phyloP scores from a whole-genome alignment of 1,140 invertebrate species.

The Sarcophaga bullata region DNA sequence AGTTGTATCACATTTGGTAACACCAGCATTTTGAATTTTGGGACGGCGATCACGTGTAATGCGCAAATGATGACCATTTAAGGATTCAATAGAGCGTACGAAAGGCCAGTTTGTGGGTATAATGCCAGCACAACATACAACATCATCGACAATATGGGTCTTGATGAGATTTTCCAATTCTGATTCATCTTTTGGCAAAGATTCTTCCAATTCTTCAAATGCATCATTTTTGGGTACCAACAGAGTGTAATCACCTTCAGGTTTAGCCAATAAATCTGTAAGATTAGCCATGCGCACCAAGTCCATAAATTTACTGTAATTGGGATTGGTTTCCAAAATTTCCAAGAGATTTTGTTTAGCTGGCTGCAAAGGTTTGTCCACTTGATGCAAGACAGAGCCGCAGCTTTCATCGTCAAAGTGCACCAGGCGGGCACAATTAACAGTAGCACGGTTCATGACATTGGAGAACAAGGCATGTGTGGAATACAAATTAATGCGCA shows the following conservation, averaged over 20 bases:
- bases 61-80: constrained; percentile 65
- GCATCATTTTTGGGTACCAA: constrained; percentile 75
- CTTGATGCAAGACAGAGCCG: constrained; percentile 71
- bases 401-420: constrained; percentile 72
- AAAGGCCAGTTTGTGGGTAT: constrained; percentile 69
- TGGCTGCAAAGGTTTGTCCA: constrained; percentile 69
- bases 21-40: constrained; percentile 68
- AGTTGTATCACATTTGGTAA: constrained; percentile 71
- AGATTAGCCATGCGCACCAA: constrained; percentile 60
- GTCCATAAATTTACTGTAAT: constrained; percentile 63
- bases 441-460: constrained; percentile 69
- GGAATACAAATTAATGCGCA: constrained; percentile 71
- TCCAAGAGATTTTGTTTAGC: constrained; percentile 65
- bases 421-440: constrained; percentile 73
- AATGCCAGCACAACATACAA: constrained; percentile 72
- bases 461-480: constrained; percentile 68
- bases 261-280: constrained; percentile 56
- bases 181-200: constrained; percentile 46
- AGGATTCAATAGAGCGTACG: constrained; percentile 67
- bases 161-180: constrained; percentile 59
- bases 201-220: constrained; percentile 68
- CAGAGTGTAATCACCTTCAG: constrained; percentile 67
- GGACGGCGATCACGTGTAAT: constrained; percentile 68
- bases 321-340: constrained; percentile 58
- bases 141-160: constrained; percentile 66